A percentile compares a stretch with the other conserved stretches of the same genome.
Evolutionary conservation across 2,888 invertebrate genomes (phyloP).

Genomic region (Archips crataeganus): DNA sequence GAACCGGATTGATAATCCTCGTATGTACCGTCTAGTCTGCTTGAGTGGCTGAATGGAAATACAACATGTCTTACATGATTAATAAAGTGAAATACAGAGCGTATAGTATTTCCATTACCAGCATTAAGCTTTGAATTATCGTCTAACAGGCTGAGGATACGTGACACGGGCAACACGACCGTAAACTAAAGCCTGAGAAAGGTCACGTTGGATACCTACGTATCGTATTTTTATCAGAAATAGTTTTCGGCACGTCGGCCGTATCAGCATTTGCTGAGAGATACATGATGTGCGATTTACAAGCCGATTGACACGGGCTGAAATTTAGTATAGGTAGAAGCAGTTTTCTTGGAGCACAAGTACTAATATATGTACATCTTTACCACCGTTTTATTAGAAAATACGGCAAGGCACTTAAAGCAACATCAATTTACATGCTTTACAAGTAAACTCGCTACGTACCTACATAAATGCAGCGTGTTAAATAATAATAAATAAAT

Average conservation of each 20-base stretch:
- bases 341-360: not conserved
- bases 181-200: conserved; percentile 35
- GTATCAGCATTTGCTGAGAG: conserved; percentile 28
- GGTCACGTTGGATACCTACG: conserved; percentile 33
- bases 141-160: conserved; percentile 19
- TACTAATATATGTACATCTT: too few relatives aligned
- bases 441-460: too few relatives aligned
- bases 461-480: too few relatives aligned
- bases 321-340: conserved; percentile 2
- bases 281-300: conserved; percentile 32
- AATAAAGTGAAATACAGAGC: not conserved
- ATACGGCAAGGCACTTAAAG: too few relatives aligned
- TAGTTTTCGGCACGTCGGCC: conserved; percentile 27
- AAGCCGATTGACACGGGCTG: conserved; percentile 15
- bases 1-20: too few relatives aligned
- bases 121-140: conserved; percentile 18
- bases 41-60: too few relatives aligned
- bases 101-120: not conserved
- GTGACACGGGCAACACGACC: conserved; percentile 13
- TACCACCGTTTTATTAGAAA: too few relatives aligned
- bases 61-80: too few relatives aligned
- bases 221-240: conserved; percentile 35
- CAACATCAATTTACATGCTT: too few relatives aligned
- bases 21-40: too few relatives aligned
- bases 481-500: too few relatives aligned